Conservation (phyloP, 2,888 invertebrate genomes). For the Pandemis cinnamomeana region DNA sequence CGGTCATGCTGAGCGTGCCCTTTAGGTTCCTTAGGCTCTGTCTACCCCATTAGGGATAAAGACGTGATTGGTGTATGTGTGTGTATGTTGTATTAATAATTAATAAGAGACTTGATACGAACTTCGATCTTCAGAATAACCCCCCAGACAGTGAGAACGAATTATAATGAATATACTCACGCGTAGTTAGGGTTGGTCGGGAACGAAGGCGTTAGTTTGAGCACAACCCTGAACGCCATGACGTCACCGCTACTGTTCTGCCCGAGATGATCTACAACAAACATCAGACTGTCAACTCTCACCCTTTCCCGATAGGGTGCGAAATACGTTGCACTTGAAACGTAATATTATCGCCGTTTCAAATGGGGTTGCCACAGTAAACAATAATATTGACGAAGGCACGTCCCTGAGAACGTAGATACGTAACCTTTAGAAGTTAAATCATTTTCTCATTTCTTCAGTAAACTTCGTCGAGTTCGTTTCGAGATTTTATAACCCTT, state of each 20-base stretch:
- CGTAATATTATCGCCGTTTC: neutral
- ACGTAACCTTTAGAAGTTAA: slow-evolving; percentile 7
- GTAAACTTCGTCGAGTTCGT: neutral
- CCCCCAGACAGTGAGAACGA: neutral
- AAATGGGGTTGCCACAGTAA: slow-evolving; percentile 18
- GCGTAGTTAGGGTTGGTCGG: slow-evolving; percentile 89
- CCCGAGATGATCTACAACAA: slow-evolving; percentile 87
- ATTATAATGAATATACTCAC: slow-evolving; percentile 80
- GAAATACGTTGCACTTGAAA: neutral
- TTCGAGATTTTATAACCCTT: neutral
- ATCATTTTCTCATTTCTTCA: neutral
- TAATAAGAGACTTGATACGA: too few species aligned
- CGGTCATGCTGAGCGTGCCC: too few species aligned
- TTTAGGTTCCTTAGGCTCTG: too few species aligned
- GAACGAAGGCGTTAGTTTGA: slow-evolving; percentile 91
- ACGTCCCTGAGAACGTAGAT: neutral
- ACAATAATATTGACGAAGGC: slow-evolving; percentile 20
- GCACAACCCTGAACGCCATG: slow-evolving; percentile 90
- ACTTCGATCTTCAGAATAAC: too few species aligned
- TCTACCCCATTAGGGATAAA: too few species aligned
- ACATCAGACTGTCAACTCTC: slow-evolving; percentile 26
- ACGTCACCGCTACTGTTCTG: slow-evolving; percentile 87
- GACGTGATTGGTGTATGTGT: too few species aligned
- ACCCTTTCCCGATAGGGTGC: neutral
- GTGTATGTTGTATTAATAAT: too few species aligned